Evolutionary conservation across 2,888 invertebrate species (phyloP), one percentile per base, ranked within the genome.

Genomic region (Leptothorax acervorum): DNA sequence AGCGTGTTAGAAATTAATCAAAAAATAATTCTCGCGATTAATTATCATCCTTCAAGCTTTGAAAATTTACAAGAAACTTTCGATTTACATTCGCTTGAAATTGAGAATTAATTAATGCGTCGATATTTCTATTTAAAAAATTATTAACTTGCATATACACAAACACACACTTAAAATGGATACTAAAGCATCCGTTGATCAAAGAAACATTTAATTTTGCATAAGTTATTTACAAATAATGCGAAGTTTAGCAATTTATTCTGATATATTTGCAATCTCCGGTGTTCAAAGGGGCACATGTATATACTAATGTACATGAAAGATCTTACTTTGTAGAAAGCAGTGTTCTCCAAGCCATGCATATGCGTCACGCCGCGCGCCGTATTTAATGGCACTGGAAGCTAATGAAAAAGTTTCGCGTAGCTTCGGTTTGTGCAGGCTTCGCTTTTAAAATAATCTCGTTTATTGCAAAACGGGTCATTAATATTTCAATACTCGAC

Each of bases 351-450:
- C 28, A 42, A 55, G 18, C 45, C 48, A 5, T 23, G 39, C 39
- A 39, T 63, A 11, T 74, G 35, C 62, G 23, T 53, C 53, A 53
- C 28, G 65, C 8, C 53, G 39, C 53, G 42, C 28, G 65, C 8
- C 53, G 39, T 18, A 65, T 76, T 76, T 76, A 76, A 76, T 65
- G 39, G 8, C 53, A n/a, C 8, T 53, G 8, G 12, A 65, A 63
- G 28, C n/a, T 65, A 51, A 65, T 60, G 28, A 53, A 53, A 65
- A 76, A 65, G 53, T 76, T 75, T 35, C 35, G 15, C 57, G n/a
- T 11, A 62, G 48, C 35, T 75, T 75, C 15, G 6, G 39, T 57
- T 57, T 42, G 28, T 55, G n/a, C 62, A n/a, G n/a, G 15, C 18
- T 45, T 60, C 15, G 31, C 60, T 60, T 31, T 74, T 60, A 31